Percentiles rank a stretch among this genome's conserved stretches.
phyloP scores from a whole-genome alignment of 2,113 vertebrate genomes.

The Indri indri region DNA sequence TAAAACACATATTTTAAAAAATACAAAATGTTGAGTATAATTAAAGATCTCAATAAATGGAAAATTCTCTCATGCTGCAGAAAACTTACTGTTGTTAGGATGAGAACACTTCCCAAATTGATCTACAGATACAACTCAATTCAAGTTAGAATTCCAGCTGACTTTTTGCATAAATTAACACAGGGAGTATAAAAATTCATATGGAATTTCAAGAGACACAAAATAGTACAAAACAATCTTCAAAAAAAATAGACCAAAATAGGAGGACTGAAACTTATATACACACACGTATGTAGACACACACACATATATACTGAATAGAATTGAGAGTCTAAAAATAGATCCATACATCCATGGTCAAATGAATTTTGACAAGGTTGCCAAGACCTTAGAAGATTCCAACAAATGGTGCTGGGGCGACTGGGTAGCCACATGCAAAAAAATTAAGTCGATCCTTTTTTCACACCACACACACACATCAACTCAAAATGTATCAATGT shows the following conservation, averaged over 20 bases:
- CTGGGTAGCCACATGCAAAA: too few species aligned
- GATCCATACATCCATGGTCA: too few species aligned
- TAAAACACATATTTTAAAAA: not conserved
- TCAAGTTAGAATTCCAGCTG: not conserved
- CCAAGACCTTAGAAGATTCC: not conserved
- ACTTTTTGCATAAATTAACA: not conserved
- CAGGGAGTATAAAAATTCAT: not conserved
- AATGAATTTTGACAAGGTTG: too few species aligned
- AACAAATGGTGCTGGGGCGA: not conserved
- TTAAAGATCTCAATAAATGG: not conserved
- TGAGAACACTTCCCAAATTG: not conserved
- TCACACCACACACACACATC: too few species aligned
- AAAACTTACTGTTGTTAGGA: not conserved
- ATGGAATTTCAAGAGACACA: not conserved
- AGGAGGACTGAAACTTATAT: not conserved
- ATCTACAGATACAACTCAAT: not conserved
- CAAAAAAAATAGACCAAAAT: not conserved
- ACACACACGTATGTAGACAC: too few species aligned
- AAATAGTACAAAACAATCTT: not conserved
- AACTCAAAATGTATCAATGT: not conserved
- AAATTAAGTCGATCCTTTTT: too few species aligned
- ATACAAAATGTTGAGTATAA: not conserved
- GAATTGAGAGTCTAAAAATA: too few species aligned
- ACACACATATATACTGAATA: too few species aligned
- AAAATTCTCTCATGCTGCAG: not conserved